Evolutionary conservation across 1,140 invertebrate species (phyloP).

Genomic region (Stratiolaelaps scimitus): DNA sequence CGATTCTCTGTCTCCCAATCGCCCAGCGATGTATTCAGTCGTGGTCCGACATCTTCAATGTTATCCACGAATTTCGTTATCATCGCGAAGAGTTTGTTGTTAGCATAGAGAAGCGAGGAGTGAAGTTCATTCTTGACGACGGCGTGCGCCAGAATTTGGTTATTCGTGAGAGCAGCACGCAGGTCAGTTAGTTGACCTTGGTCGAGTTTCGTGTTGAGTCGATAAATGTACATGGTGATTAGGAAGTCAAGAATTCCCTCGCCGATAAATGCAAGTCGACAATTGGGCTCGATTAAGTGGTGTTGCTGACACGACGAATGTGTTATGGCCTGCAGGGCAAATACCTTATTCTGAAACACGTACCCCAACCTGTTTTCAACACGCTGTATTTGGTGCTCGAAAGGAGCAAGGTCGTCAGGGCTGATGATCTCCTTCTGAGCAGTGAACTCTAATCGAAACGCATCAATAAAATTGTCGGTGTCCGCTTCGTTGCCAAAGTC

Average conservation of each 20-base stretch:
- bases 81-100: conserved; percentile 76
- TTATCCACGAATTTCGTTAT: conserved; percentile 77
- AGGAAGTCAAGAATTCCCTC: conserved; percentile 95
- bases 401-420: background rate
- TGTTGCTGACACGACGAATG: conserved; percentile 91
- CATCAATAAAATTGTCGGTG: conserved; percentile 3
- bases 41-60: background rate
- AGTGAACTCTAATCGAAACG: background rate
- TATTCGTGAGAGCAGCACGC: conserved; percentile 92
- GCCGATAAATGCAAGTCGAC: conserved; percentile 89
- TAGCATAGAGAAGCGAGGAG: conserved; percentile 83
- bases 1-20: conserved; percentile 76
- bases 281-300: conserved; percentile 87
- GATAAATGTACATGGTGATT: conserved; percentile 89
- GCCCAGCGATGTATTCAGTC: conserved; percentile 45
- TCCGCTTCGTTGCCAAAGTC: conserved; percentile 34
- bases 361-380: conserved; percentile 77
- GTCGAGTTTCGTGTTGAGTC: conserved; percentile 77
- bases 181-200: conserved; percentile 93
- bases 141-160: conserved; percentile 95
- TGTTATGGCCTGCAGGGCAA: conserved; percentile 83
- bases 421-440: conserved; percentile 3
- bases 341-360: conserved; percentile 66
- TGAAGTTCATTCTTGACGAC: conserved; percentile 93
- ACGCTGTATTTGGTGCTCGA: background rate